A percentile compares a stretch with the other conserved stretches of the same genome.
phyloP scores from a whole-genome alignment of 2,113 vertebrate species.

The Lathamus discolor region DNA sequence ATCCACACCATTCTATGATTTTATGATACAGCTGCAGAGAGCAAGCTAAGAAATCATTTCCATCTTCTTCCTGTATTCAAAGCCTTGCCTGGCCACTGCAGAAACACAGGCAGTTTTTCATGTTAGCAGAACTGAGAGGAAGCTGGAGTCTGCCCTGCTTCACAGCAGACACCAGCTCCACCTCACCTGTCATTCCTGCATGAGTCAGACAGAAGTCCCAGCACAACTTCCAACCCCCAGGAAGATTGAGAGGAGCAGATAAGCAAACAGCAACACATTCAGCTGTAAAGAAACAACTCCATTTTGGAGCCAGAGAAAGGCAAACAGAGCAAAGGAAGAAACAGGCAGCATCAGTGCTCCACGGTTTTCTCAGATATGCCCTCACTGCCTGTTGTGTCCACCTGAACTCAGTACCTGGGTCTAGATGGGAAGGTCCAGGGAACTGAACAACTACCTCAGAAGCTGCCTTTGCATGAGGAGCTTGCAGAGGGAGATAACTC shows the following conservation, averaged over 20 bases:
- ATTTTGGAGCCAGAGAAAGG: background rate
- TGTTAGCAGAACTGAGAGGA: background rate
- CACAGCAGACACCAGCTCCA: background rate
- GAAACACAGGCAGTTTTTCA: background rate
- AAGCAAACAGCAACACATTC: background rate
- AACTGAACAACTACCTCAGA: background rate
- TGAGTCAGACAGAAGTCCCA: conserved; percentile 31
- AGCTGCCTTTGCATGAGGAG: background rate
- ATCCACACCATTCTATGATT: background rate
- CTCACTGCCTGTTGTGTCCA: background rate
- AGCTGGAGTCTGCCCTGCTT: background rate
- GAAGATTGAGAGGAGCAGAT: background rate
- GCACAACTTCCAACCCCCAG: background rate
- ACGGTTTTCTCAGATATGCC: background rate
- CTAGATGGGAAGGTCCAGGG: background rate
- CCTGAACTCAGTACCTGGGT: background rate
- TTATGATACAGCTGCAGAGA: background rate
- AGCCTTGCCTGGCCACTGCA: background rate
- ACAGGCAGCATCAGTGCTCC: fast-evolving
- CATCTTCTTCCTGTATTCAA: background rate
- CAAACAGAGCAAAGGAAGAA: background rate
- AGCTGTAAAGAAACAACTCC: background rate
- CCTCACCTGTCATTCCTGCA: background rate
- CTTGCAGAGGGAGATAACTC: background rate
- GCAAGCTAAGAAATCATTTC: background rate